Evolutionary conservation across 2,888 invertebrate species (phyloP).

Genomic region (Bombylius discolor): DNA sequence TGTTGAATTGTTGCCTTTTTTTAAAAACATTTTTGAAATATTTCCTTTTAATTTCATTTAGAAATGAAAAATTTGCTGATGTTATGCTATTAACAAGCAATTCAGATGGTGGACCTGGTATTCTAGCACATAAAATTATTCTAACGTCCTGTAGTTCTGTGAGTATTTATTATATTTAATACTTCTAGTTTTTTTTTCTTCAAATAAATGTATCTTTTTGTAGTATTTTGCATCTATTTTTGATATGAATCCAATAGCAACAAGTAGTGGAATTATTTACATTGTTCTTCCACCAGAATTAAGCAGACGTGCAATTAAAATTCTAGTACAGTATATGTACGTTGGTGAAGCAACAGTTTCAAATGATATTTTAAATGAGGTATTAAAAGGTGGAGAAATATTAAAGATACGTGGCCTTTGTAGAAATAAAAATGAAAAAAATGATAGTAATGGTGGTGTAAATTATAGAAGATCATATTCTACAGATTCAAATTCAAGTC

Average conservation of each 20-base stretch:
- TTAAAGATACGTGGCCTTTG: conserved; percentile 69
- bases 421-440: conserved; percentile 36
- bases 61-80: conserved; percentile 71
- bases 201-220: background rate
- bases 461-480: background rate
- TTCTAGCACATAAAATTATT: conserved; percentile 74
- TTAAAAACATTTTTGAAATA: background rate
- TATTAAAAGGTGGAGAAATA: conserved; percentile 68
- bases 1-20: background rate
- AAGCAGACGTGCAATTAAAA: conserved; percentile 64
- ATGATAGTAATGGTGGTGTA: background rate
- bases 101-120: conserved; percentile 50
- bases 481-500: background rate
- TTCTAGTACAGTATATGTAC: conserved; percentile 77
- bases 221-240: conserved; percentile 36
- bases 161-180: conserved; percentile 2
- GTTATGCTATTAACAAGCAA: conserved; percentile 58
- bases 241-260: conserved; percentile 25
- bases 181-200: too few relatives aligned
- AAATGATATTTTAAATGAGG: conserved; percentile 69
- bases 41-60: conserved; percentile 19
- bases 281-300: conserved; percentile 71
- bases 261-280: conserved; percentile 38
- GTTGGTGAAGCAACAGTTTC: conserved; percentile 66
- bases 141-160: conserved; percentile 65